These are phyloP conservation scores for Girardia tigrina DNA, from an alignment of 2,888 invertebrate species.

Conservation along the genomic window DNA sequence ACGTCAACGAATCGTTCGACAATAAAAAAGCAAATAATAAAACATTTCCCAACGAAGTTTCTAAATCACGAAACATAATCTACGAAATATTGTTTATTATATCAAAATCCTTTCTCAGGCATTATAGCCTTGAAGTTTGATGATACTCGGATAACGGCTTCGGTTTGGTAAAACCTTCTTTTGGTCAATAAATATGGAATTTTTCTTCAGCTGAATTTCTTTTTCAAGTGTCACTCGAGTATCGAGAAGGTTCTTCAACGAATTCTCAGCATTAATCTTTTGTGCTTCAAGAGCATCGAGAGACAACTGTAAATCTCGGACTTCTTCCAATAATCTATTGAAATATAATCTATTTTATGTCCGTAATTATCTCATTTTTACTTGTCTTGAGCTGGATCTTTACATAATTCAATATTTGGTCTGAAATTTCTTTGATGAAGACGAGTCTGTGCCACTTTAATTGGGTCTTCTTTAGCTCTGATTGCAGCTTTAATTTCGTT, in stretches of 20 bases:
- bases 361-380: too few relatives aligned
- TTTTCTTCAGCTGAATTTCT: slow-evolving; percentile 49
- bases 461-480: slow-evolving; percentile 64
- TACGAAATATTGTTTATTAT: too few relatives aligned
- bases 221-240: slow-evolving; percentile 50
- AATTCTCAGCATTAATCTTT: slow-evolving; percentile 45
- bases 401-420: slow-evolving; percentile 68
- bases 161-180: slow-evolving; percentile 48
- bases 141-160: slow-evolving; percentile 46
- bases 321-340: slow-evolving; percentile 49
- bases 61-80: too few relatives aligned
- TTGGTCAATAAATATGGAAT: slow-evolving; percentile 50
- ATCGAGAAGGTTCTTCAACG: slow-evolving; percentile 49
- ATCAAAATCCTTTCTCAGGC: too few relatives aligned
- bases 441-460: slow-evolving; percentile 75
- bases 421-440: slow-evolving; percentile 64
- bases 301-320: slow-evolving; percentile 46
- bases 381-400: slow-evolving; percentile 68
- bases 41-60: too few relatives aligned
- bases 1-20: too few relatives aligned
- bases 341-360: too few relatives aligned
- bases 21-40: too few relatives aligned
- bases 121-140: slow-evolving; percentile 48
- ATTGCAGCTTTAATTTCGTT: slow-evolving; percentile 60
- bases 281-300: slow-evolving; percentile 47